Evolutionary conservation across 1,140 invertebrate species (phyloP).

Genomic region (Batillaria attramentaria): DNA sequence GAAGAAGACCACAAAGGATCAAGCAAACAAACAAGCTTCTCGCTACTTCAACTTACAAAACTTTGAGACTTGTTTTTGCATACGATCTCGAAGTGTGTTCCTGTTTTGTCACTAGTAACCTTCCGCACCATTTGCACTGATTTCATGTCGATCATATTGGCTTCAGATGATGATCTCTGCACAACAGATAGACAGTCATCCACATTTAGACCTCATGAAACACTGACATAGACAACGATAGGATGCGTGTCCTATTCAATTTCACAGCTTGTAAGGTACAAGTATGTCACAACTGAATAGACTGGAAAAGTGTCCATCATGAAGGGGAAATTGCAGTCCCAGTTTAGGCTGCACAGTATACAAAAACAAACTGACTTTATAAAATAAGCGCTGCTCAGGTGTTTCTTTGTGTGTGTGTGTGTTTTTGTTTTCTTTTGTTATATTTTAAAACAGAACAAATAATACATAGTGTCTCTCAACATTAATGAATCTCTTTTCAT

Average conservation of each 20-base stretch:
- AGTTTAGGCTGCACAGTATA: too few relatives aligned
- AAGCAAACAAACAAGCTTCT: too few relatives aligned
- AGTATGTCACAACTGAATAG: too few relatives aligned
- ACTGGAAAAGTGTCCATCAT: too few relatives aligned
- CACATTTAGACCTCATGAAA: background rate
- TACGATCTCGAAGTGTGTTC: slow-evolving; percentile 23
- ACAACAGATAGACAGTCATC: background rate
- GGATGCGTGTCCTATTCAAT: background rate
- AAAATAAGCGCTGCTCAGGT: background rate
- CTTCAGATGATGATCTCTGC: slow-evolving; percentile 16
- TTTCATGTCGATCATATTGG: background rate
- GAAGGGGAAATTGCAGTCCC: too few relatives aligned
- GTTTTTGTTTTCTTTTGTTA: background rate
- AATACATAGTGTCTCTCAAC: background rate
- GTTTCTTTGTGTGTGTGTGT: background rate
- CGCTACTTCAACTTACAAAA: slow-evolving; percentile 35
- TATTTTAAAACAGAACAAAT: background rate
- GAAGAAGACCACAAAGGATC: too few relatives aligned
- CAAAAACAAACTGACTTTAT: background rate
- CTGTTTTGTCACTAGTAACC: background rate
- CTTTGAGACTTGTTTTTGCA: background rate
- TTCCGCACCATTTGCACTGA: slow-evolving; percentile 12
- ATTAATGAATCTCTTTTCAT: background rate
- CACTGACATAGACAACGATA: background rate
- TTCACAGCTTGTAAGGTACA: too few relatives aligned